phyloP scores from a whole-genome alignment of 1,140 invertebrate species.

The Colletes gigas region DNA sequence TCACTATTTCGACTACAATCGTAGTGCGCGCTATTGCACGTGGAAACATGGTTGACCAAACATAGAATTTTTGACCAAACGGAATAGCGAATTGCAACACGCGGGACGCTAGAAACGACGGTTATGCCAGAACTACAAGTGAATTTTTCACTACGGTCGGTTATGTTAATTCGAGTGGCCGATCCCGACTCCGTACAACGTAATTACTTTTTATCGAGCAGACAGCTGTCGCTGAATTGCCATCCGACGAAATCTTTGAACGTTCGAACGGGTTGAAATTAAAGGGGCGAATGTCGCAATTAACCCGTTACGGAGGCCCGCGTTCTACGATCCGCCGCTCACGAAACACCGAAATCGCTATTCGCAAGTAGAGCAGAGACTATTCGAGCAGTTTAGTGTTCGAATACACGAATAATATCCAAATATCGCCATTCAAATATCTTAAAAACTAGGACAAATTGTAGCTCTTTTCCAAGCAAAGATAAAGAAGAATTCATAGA shows the following conservation, averaged over 20 bases:
- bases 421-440: no score
- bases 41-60: neutral
- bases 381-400: no score
- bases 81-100: no score
- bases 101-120: neutral
- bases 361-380: no score
- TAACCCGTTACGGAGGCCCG: neutral
- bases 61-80: neutral
- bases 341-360: no score
- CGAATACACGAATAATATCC: no score
- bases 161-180: constrained; percentile 22
- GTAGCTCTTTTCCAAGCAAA: no score
- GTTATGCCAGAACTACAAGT: neutral
- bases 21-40: no score
- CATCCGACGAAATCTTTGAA: neutral
- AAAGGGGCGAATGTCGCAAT: neutral
- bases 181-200: neutral
- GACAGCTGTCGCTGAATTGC: neutral
- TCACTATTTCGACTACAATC: neutral
- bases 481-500: no score
- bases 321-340: neutral
- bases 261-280: neutral
- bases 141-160: neutral
- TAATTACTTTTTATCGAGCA: neutral
- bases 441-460: no score